Evolutionary conservation across 2,888 invertebrate species (phyloP).

Genomic region (Tiliacea citrago): DNA sequence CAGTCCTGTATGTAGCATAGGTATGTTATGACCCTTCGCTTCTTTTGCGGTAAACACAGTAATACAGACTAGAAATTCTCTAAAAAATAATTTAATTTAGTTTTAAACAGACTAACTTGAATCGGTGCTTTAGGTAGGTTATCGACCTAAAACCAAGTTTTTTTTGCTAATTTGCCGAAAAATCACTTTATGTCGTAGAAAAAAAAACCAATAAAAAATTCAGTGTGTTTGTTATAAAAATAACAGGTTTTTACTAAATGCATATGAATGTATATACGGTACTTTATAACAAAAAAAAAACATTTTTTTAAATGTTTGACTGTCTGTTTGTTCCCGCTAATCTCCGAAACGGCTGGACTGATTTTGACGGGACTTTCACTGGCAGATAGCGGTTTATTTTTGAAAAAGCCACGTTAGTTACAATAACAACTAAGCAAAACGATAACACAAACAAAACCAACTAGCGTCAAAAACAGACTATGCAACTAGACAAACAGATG

Average conservation of each 20-base stretch:
- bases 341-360: too few species aligned
- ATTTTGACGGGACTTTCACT: too few species aligned
- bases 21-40: conserved; percentile 32
- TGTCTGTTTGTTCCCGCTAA: too few species aligned
- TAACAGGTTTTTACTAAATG: too few species aligned
- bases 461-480: conserved; percentile 45
- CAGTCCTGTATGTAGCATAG: conserved; percentile 7
- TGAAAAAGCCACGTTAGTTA: too few species aligned
- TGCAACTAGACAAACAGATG: conserved; percentile 68
- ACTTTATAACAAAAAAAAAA: too few species aligned
- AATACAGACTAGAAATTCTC: background rate
- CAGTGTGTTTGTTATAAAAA: too few species aligned
- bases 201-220: background rate
- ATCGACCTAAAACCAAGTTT: too few species aligned
- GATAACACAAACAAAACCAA: conserved; percentile 29
- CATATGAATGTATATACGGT: too few species aligned
- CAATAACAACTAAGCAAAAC: background rate
- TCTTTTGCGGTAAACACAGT: conserved; percentile 33
- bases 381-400: too few species aligned
- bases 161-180: conserved; percentile 31
- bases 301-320: too few species aligned
- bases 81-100: background rate
- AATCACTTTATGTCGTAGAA: conserved; percentile 13
- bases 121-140: background rate
- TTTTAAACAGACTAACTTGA: conserved; percentile 15